A percentile compares a stretch with the other conserved stretches of the same genome.
Conservation (phyloP, 1,140 invertebrate species). For the Wiebesia pumilae region DNA sequence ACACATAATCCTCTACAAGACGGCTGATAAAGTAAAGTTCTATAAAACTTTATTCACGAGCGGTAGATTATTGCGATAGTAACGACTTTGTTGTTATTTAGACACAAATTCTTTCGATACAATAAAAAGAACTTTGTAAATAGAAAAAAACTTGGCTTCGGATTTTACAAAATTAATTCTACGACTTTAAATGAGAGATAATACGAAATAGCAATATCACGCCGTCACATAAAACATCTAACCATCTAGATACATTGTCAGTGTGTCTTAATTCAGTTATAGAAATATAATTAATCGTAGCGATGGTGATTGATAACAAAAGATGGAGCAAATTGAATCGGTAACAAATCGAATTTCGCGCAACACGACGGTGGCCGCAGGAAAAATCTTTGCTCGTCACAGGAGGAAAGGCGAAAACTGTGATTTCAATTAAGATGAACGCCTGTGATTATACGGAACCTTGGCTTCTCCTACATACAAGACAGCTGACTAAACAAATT, state of each 20-base stretch:
- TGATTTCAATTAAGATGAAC: slow-evolving; percentile 52
- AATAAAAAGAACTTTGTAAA: not conserved
- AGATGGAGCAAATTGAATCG: not conserved
- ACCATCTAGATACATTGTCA: not conserved
- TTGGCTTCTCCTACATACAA: not conserved
- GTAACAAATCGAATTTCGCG: slow-evolving; percentile 8
- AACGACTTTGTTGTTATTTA: not conserved
- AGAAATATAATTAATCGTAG: not conserved
- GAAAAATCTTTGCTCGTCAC: slow-evolving; percentile 15
- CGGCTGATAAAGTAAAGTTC: not conserved
- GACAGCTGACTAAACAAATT: slow-evolving; percentile 51
- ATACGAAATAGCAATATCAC: not conserved
- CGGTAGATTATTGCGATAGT: not conserved
- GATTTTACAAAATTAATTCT: not conserved
- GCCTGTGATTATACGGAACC: slow-evolving; percentile 27
- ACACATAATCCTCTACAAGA: not conserved
- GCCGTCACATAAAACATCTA: not conserved
- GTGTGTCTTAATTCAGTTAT: not conserved
- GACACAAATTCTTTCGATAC: not conserved
- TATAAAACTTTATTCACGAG: slow-evolving; percentile 1
- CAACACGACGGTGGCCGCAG: not conserved
- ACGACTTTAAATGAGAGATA: not conserved
- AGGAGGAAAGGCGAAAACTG: slow-evolving; percentile 29
- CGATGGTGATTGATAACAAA: not conserved
- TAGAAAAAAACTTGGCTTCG: not conserved